Evolutionary conservation across 2,888 invertebrate species (phyloP).

Genomic region (Drosophila formosana): DNA sequence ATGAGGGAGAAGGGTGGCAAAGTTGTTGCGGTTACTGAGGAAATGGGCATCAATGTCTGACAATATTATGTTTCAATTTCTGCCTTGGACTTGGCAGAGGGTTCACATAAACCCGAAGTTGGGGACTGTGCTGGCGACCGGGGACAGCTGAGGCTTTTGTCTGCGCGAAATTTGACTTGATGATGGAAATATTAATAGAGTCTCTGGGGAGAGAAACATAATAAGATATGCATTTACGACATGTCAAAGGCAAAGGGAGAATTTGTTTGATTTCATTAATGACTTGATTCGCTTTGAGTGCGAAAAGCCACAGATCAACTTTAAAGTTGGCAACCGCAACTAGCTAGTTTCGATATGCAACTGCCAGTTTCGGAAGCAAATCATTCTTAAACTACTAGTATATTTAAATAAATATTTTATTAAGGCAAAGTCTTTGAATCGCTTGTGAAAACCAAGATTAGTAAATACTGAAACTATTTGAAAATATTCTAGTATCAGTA

Average conservation of each 20-base stretch:
- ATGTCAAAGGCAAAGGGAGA: neutral
- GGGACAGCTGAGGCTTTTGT: constrained; percentile 3
- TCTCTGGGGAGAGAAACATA: constrained; percentile 31
- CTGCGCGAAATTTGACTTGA: constrained; percentile 58
- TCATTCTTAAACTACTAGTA: too few relatives aligned
- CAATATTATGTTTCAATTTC: constrained; percentile 81
- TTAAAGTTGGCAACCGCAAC: neutral
- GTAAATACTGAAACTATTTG: neutral
- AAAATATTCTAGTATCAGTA: too few relatives aligned
- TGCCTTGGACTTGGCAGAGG: constrained; percentile 35
- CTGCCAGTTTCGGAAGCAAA: too few relatives aligned
- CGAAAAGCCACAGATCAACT: neutral
- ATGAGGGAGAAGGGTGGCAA: constrained; percentile 29
- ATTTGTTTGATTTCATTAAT: constrained; percentile 33
- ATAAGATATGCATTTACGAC: constrained; percentile 29
- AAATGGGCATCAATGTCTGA: constrained; percentile 81
- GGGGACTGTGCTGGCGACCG: neutral
- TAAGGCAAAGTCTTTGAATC: neutral
- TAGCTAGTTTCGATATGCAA: too few relatives aligned
- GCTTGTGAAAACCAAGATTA: neutral
- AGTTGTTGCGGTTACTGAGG: constrained; percentile 77
- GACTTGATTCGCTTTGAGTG: neutral
- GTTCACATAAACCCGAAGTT: neutral
- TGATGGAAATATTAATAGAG: constrained; percentile 57
- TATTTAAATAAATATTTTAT: too few relatives aligned